Evolutionary conservation across 2,888 invertebrate species (phyloP), one percentile per base, ranked within the genome.

Genomic region (Spilarctia lutea): DNA sequence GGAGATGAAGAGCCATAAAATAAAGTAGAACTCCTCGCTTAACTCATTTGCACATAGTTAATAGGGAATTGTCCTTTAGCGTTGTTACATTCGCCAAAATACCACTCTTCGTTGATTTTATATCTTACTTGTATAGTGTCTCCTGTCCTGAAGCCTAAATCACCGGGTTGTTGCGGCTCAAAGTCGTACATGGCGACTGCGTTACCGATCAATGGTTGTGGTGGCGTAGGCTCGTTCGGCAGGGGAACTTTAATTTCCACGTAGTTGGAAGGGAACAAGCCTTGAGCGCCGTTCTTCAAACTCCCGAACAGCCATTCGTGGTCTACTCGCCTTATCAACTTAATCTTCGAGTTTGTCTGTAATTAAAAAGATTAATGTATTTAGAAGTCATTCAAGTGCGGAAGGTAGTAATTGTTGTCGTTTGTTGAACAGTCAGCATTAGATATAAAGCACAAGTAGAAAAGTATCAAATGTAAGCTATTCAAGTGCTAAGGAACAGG

Each of bases 251-350:
- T 97, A 68, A 98, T 94, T 84, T 98, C 97, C 80, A 98, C 96
- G 92, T 98, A 98, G 92, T 97, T 98, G 35, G 96, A 95, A 2
- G 99, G 99, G 93, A 99, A 98, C 83, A 98, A 97, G 63, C 99
- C 99, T 89, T 97, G 97, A 76, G 96, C 96, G 77, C 97, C 97
- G 83, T 91, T 93, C 73, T 96, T 96, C 73, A 97, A 92, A 83
- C 96, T 96, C 11, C 99, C 99, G 88, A 96, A 97, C 80, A 98
- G 93, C 99, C 99, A 99, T 82, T 98, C 98, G 52, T 96, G 96
- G 88, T 98, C 98, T 42, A 98, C 96, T 86, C 97, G 96, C 86
- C 97, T 96, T 83, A 97, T 90, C 85, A 99, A 92, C 82, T 97
- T 96, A 76, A 99, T 97, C 81, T 96, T 96, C 83, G 98, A 97